Evolutionary conservation across 1,140 invertebrate species (phyloP).

Genomic region (Drosophila asahinai): DNA sequence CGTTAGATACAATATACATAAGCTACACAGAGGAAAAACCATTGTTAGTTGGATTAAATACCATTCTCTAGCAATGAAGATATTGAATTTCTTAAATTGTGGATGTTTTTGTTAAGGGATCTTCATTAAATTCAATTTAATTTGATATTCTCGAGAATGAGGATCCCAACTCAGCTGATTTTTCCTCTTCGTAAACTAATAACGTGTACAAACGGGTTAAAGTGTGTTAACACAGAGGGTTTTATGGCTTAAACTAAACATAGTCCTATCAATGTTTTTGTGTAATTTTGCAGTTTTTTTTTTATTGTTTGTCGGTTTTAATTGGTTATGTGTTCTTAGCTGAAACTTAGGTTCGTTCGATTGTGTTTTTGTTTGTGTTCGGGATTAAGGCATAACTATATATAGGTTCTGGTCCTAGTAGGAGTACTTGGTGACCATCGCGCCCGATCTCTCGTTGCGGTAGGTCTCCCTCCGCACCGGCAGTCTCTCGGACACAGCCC

Average conservation of each 20-base stretch:
- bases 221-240: conserved; percentile 44
- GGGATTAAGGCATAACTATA: conserved; percentile 5
- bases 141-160: too few species aligned
- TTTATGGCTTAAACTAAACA: conserved; percentile 29
- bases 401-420: conserved; percentile 49
- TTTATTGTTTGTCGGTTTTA: conserved; percentile 23
- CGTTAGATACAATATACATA: conserved; percentile 36
- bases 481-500: conserved; percentile 82
- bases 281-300: conserved; percentile 25
- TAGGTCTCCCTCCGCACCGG: conserved; percentile 77
- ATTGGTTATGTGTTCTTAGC: conserved; percentile 20
- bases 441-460: conserved; percentile 85
- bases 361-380: conserved; percentile 12
- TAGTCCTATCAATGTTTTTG: conserved; percentile 26
- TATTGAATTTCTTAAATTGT: not conserved
- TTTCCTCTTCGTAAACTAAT: conserved; percentile 18
- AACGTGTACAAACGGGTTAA: conserved; percentile 28
- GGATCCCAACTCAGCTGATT: not conserved
- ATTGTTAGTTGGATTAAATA: not conserved
- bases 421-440: conserved; percentile 83
- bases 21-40: conserved; percentile 31
- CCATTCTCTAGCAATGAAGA: not conserved
- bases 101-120: not conserved
- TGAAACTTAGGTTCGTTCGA: conserved; percentile 31
- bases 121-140: not conserved